Percentiles rank a stretch among this genome's conserved stretches.
These are phyloP conservation scores for Drosophila acutilabella DNA, from an alignment of 2,888 invertebrate species.

Conservation along the genomic window DNA sequence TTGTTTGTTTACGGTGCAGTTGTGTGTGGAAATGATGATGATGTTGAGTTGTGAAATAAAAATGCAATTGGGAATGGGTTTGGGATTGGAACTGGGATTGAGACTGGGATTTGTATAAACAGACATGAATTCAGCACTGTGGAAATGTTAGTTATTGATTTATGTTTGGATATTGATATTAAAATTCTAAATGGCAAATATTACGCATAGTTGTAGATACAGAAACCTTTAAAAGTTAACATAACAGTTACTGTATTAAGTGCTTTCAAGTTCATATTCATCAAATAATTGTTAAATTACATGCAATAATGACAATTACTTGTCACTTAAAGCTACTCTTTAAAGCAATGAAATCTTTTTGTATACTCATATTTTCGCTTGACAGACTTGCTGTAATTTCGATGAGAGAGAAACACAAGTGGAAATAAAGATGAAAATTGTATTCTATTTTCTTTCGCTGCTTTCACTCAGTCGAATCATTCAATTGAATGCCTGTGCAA, in stretches of 20 bases:
- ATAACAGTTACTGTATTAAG: neutral
- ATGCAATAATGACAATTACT: neutral
- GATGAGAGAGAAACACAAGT: neutral
- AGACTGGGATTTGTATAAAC: neutral
- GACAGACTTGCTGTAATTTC: conserved; percentile 1
- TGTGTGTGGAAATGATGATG: conserved; percentile 40
- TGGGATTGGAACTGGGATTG: neutral
- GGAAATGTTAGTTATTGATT: conserved; percentile 11
- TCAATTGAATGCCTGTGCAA: conserved; percentile 22
- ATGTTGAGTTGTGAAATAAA: conserved; percentile 13
- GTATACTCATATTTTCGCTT: conserved; percentile 7
- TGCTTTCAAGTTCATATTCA: neutral
- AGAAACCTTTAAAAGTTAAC: neutral
- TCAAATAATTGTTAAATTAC: no score
- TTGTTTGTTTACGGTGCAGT: conserved; percentile 33
- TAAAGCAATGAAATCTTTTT: neutral
- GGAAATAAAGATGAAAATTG: conserved; percentile 1
- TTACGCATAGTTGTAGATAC: neutral
- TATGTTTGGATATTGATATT: neutral
- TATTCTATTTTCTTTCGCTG: conserved; percentile 13
- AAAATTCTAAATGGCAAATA: neutral
- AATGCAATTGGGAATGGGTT: conserved; percentile 4
- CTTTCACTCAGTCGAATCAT: conserved; percentile 35
- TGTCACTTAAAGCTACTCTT: neutral
- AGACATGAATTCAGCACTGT: conserved; percentile 4